A percentile compares a stretch with the other conserved stretches of the same genome.
Conservation (phyloP, 2,113 vertebrate species). For the Odobenus rosmarus region DNA sequence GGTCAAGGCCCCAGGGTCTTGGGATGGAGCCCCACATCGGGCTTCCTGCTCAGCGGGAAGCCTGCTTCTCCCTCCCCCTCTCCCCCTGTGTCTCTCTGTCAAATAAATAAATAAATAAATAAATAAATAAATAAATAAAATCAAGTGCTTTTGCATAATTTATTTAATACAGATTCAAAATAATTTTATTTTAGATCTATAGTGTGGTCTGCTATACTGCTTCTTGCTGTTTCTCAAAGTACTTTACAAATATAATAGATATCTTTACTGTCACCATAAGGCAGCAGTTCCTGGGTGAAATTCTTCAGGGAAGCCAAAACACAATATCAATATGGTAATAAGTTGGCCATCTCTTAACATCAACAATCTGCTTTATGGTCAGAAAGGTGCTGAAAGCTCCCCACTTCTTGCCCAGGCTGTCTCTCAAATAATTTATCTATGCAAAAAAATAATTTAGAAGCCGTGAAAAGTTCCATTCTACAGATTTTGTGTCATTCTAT, state of each 20-base stretch:
- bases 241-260: constrained; percentile 29
- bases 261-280: background rate
- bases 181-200: constrained; percentile 24
- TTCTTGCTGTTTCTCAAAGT: background rate
- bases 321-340: background rate
- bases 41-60: too few relatives aligned
- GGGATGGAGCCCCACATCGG: too few relatives aligned
- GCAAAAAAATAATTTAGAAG: background rate
- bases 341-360: background rate
- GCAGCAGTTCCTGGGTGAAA: constrained; percentile 50
- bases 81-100: too few relatives aligned
- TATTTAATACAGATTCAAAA: background rate
- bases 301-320: background rate
- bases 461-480: background rate
- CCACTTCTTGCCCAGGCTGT: background rate
- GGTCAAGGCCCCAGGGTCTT: too few relatives aligned
- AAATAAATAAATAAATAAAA: background rate
- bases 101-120: too few relatives aligned
- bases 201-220: background rate
- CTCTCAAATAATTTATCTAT: constrained; percentile 28
- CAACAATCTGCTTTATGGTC: background rate
- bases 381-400: background rate
- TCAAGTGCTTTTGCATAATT: background rate
- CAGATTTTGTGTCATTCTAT: constrained; percentile 32
- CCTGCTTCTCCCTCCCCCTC: too few relatives aligned